These are phyloP conservation scores for Athripsodes cinereus DNA, from an alignment of 2,888 invertebrate species.

Conservation along the genomic window DNA sequence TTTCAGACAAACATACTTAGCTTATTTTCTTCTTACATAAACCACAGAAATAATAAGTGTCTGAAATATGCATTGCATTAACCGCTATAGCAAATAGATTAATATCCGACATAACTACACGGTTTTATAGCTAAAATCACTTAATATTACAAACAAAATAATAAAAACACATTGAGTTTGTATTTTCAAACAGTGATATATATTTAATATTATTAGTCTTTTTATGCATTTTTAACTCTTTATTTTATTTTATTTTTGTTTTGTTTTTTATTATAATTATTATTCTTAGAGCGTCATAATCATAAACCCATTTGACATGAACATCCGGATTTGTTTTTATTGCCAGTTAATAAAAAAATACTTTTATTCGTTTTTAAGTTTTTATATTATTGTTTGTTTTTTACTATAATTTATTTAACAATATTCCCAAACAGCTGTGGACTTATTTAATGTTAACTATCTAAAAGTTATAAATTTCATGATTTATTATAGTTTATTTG, in stretches of 20 bases:
- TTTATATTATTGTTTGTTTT: neutral
- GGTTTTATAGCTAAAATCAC: neutral
- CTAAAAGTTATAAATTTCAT: too few species aligned
- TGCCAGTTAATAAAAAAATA: neutral
- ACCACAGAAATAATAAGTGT: neutral
- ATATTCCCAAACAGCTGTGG: neutral
- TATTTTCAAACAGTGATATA: neutral
- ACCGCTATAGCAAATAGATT: neutral
- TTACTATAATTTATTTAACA: neutral
- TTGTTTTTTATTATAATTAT: neutral
- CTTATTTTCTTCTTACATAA: too few species aligned
- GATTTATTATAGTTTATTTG: too few species aligned
- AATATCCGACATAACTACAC: neutral
- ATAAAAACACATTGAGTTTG: neutral
- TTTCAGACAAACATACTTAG: too few species aligned
- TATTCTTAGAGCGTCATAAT: neutral
- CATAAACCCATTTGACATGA: neutral
- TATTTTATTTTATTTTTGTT: slow-evolving; percentile 2
- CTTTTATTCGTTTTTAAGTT: neutral
- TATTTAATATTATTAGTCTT: neutral
- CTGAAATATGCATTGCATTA: too few species aligned
- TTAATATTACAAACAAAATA: neutral
- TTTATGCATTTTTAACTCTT: neutral
- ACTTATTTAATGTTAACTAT: neutral
- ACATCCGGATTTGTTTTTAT: neutral